Percentiles rank a stretch among this genome's conserved stretches.
phyloP scores from a whole-genome alignment of 2,888 invertebrate genomes.

The Catocala nupta region DNA sequence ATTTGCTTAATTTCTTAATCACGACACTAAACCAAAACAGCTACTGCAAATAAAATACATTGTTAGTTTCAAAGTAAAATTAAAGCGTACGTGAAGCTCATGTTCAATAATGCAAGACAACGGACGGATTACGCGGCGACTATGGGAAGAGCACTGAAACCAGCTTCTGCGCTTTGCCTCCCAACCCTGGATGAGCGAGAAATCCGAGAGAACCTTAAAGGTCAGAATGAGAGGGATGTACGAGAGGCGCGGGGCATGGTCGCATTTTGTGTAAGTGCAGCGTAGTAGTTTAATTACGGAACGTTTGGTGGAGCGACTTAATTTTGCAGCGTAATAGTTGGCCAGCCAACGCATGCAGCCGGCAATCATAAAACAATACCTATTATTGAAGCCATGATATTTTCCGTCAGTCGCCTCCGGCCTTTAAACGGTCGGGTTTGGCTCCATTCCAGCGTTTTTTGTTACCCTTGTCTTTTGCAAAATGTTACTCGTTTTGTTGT shows the following conservation, averaged over 20 bases:
- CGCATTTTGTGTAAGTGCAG: conserved; percentile 3
- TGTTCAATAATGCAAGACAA: conserved; percentile 27
- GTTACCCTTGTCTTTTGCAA: conserved; percentile 58
- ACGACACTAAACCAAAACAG: conserved; percentile 3
- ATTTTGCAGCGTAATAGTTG: conserved; percentile 28
- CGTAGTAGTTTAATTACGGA: conserved; percentile 26
- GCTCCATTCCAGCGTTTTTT: conserved; percentile 69
- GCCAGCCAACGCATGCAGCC: conserved; percentile 11
- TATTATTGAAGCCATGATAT: conserved; percentile 66
- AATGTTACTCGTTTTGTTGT: conserved; percentile 56
- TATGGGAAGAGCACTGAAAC: conserved; percentile 4
- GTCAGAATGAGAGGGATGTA: conserved; percentile 1
- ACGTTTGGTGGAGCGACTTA: conserved; percentile 20
- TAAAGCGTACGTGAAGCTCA: conserved; percentile 16
- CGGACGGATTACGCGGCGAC: conserved; percentile 10
- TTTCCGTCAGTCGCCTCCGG: conserved; percentile 68
- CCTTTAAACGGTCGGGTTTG: conserved; percentile 64
- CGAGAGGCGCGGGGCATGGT: background rate
- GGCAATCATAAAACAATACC: conserved; percentile 62
- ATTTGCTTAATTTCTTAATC: background rate
- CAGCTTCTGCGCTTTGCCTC: background rate
- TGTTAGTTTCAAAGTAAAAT: conserved; percentile 19
- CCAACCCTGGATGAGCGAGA: background rate
- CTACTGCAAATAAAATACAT: conserved; percentile 16
- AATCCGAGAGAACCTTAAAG: background rate